Percentiles rank a stretch among this genome's conserved stretches.
Conservation (phyloP, 2,797 vertebrate genomes). For the Acrossocheilus fasciatus region DNA sequence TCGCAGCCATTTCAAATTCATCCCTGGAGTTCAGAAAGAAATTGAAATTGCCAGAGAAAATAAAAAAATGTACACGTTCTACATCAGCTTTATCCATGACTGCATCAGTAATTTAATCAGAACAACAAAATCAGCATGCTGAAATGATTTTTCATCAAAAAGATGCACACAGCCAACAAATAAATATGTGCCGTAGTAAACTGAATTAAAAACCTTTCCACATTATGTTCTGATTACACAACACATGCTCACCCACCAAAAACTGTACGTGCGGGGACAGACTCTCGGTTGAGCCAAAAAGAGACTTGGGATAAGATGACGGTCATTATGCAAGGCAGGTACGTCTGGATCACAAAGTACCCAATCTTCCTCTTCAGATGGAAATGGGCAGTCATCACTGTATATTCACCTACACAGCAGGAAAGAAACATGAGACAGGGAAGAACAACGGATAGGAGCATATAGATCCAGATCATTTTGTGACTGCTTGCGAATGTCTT, state of each 20-base stretch:
- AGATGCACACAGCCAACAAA: background rate
- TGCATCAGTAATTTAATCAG: slow-evolving; percentile 26
- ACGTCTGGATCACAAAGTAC: slow-evolving; percentile 81
- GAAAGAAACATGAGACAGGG: background rate
- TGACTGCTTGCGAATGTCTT: slow-evolving; percentile 7
- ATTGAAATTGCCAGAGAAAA: slow-evolving; percentile 19
- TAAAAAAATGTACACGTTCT: background rate
- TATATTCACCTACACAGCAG: slow-evolving; percentile 77
- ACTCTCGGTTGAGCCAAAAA: slow-evolving; percentile 85
- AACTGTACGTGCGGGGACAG: slow-evolving; percentile 80
- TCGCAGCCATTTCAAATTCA: background rate
- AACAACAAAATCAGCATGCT: slow-evolving; percentile 25
- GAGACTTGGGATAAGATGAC: slow-evolving; percentile 81
- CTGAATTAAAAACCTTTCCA: background rate
- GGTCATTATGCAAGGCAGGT: slow-evolving; percentile 81
- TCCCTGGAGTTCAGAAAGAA: slow-evolving; percentile 10
- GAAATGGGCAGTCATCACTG: slow-evolving; percentile 81
- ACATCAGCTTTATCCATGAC: slow-evolving; percentile 1
- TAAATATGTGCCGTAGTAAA: background rate
- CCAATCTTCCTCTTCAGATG: slow-evolving; percentile 83
- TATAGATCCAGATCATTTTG: slow-evolving; percentile 5
- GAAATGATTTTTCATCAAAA: slow-evolving; percentile 3
- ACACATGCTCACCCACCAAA: slow-evolving; percentile 66
- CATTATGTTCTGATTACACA: background rate
- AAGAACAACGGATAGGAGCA: background rate